These are phyloP conservation scores for Orthosia incerta DNA, from an alignment of 2,888 invertebrate genomes.

Conservation along the genomic window DNA sequence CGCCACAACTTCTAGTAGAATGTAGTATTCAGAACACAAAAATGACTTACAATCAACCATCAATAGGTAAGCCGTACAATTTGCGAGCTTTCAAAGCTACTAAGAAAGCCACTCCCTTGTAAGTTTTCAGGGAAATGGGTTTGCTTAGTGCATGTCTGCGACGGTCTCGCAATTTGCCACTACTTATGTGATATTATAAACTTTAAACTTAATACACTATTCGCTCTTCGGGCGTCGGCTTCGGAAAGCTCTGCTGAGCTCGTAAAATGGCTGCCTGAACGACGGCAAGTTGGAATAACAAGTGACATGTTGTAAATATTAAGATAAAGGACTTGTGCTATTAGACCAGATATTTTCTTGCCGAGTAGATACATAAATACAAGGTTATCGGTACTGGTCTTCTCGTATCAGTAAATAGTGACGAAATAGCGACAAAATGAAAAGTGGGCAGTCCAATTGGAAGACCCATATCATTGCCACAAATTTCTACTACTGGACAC, in stretches of 20 bases:
- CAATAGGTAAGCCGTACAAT: slow-evolving; percentile 8
- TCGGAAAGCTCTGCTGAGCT: slow-evolving; percentile 30
- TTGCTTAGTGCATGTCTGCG: slow-evolving; percentile 49
- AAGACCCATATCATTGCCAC: neutral
- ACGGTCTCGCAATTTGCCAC: slow-evolving; percentile 38
- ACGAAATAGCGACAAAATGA: neutral
- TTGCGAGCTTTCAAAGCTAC: slow-evolving; percentile 3
- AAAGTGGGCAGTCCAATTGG: neutral
- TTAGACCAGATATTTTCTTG: neutral
- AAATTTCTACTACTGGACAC: neutral
- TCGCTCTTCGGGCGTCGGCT: slow-evolving; percentile 35
- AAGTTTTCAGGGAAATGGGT: slow-evolving; percentile 47
- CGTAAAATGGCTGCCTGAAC: slow-evolving; percentile 43
- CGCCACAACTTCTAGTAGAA: neutral
- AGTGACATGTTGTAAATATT: slow-evolving; percentile 11
- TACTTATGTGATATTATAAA: slow-evolving; percentile 60
- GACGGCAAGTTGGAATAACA: slow-evolving; percentile 23
- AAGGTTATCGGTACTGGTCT: too few relatives aligned
- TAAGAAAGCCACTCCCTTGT: slow-evolving; percentile 26
- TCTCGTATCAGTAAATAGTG: neutral
- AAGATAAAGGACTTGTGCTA: neutral
- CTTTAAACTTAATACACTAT: slow-evolving; percentile 53
- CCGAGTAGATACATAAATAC: neutral
- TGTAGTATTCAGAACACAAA: neutral
- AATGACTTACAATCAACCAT: neutral